Evolutionary conservation across 2,888 invertebrate species (phyloP).

Genomic region (Amblyjoppa proteus): DNA sequence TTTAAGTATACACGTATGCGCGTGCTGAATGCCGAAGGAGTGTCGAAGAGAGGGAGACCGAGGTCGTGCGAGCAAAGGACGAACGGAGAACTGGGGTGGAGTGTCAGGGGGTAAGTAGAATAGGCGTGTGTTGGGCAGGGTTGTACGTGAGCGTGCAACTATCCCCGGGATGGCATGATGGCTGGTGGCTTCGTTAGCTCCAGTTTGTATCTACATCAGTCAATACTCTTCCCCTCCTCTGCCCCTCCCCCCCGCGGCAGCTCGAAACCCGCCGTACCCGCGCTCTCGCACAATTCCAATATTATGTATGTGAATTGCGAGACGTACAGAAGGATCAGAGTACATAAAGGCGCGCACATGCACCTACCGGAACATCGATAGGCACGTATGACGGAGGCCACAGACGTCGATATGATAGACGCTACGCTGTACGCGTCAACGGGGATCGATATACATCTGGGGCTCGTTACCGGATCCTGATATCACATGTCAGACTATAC

Average conservation of each 20-base stretch:
- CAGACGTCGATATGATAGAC: background rate
- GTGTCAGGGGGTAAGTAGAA: background rate
- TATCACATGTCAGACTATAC: background rate
- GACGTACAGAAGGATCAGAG: conserved; percentile 21
- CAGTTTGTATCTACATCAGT: conserved; percentile 44
- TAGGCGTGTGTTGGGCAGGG: background rate
- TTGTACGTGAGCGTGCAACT: conserved; percentile 14
- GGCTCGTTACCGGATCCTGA: background rate
- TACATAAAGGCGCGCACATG: conserved; percentile 6
- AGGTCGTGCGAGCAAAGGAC: background rate
- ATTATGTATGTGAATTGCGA: conserved; percentile 40
- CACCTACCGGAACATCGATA: background rate
- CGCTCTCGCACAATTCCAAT: conserved; percentile 47
- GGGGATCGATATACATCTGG: background rate
- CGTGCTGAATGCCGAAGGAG: background rate
- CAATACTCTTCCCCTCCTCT: background rate
- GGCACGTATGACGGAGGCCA: background rate
- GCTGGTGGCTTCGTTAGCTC: conserved; percentile 66
- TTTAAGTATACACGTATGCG: conserved; percentile 16
- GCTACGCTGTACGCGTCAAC: background rate
- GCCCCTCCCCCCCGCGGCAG: background rate
- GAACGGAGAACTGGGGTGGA: background rate
- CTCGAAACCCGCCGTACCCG: background rate
- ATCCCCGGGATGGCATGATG: conserved; percentile 3
- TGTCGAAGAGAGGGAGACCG: background rate